Evolutionary conservation across 1,140 invertebrate species (phyloP).

Genomic region (Leptopilina clavipes): DNA sequence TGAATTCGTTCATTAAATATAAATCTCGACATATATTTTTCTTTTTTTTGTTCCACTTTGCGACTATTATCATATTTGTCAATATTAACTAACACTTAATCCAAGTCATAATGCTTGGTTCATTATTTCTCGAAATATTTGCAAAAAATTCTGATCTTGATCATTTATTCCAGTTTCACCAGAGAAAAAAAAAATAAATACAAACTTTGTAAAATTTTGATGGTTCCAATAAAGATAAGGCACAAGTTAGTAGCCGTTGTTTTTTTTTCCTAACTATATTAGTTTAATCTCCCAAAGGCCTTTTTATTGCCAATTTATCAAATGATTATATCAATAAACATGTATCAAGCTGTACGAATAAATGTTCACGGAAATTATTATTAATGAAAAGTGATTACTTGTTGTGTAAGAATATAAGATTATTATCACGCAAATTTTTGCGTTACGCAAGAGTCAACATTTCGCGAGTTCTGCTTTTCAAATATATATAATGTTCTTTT

Average conservation of each 20-base stretch:
- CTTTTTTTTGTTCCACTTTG: no score
- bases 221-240: background rate
- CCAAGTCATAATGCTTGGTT: no score
- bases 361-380: constrained; percentile 14
- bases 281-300: background rate
- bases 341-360: background rate
- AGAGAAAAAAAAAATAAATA: no score
- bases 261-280: background rate
- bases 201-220: background rate
- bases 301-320: constrained; percentile 13
- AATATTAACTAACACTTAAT: no score
- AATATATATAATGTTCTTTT: no score
- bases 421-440: background rate
- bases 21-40: no score
- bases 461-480: background rate
- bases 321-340: constrained; percentile 12
- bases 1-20: no score
- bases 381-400: constrained; percentile 14
- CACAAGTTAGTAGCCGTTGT: background rate
- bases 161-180: no score
- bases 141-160: no score
- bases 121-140: no score
- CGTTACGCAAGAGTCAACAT: background rate
- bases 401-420: constrained; percentile 8
- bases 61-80: no score